Conservation (phyloP, 2,797 vertebrate species). For the Euphonia xanthogaster region DNA sequence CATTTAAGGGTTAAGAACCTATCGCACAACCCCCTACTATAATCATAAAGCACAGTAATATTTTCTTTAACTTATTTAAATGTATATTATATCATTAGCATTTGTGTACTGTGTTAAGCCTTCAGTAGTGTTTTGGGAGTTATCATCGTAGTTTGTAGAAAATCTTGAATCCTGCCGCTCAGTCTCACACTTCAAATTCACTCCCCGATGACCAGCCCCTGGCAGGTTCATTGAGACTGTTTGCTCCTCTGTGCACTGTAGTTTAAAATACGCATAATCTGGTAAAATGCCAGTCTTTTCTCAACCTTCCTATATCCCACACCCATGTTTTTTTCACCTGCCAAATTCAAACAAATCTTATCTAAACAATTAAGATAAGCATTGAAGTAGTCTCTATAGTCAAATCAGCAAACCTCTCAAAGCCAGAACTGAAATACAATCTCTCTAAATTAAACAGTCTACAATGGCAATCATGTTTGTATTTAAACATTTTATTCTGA, state of each 20-base stretch:
- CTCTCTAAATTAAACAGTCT: slow-evolving; percentile 84
- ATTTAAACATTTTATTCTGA: slow-evolving; percentile 92
- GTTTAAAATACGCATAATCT: slow-evolving; percentile 61
- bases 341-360: slow-evolving; percentile 75
- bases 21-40: not conserved
- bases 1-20: not conserved
- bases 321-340: slow-evolving; percentile 78
- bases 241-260: slow-evolving; percentile 35
- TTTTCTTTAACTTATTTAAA: not conserved
- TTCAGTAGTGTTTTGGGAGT: not conserved
- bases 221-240: slow-evolving; percentile 42
- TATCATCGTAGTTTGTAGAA: not conserved
- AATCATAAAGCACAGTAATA: not conserved
- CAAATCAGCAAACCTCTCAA: slow-evolving; percentile 79
- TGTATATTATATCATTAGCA: not conserved
- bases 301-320: slow-evolving; percentile 56
- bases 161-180: not conserved
- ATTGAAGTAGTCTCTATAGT: slow-evolving; percentile 60
- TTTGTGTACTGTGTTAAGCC: not conserved
- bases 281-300: slow-evolving; percentile 53
- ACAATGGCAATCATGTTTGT: slow-evolving; percentile 87
- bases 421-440: slow-evolving; percentile 84
- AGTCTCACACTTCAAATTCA: not conserved
- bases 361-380: slow-evolving; percentile 80
- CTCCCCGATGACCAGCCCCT: not conserved